phyloP scores from a whole-genome alignment of 30 jellyfish, hydroid and myxozoan species.

The Turritopsis rubra region DNA sequence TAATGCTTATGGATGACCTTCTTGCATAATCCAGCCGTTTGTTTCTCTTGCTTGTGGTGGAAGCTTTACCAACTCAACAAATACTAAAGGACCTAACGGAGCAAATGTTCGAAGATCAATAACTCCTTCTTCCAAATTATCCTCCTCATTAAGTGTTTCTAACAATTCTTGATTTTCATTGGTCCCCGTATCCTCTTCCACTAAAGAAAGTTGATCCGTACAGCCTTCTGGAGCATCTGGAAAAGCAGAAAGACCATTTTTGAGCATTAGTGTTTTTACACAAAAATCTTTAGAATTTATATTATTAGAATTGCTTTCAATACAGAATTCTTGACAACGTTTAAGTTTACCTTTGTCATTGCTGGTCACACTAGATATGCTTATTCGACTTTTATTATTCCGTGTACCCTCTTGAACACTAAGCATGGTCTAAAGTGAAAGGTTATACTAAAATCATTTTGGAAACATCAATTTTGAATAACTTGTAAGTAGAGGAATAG shows the following conservation, averaged over 20 bases:
- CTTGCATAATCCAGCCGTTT: constrained; percentile 79
- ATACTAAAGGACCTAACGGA: constrained; percentile 71
- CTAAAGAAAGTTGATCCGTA: neutral
- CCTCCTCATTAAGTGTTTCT: constrained; percentile 47
- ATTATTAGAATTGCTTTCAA: no score
- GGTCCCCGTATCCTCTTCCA: neutral
- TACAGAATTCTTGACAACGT: no score
- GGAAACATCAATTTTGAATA: no score
- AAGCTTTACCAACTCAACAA: constrained; percentile 68
- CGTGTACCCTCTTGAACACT: neutral
- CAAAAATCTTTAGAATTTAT: no score
- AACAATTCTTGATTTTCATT: constrained; percentile 2
- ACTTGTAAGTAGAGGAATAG: no score
- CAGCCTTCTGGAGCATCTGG: neutral
- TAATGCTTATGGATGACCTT: no score
- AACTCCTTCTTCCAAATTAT: constrained; percentile 64
- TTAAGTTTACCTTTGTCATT: neutral
- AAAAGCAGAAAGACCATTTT: neutral
- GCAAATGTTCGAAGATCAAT: constrained; percentile 81
- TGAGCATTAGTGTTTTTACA: no score
- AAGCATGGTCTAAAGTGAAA: constrained; percentile 3
- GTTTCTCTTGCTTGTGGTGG: constrained; percentile 87
- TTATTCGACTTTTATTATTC: neutral
- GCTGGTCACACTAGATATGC: neutral
- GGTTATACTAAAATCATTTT: neutral